Percentiles rank a stretch among this genome's conserved stretches.
Evolutionary conservation across 2,113 vertebrate genomes (phyloP).

Genomic region (Brevimyrus niger): DNA sequence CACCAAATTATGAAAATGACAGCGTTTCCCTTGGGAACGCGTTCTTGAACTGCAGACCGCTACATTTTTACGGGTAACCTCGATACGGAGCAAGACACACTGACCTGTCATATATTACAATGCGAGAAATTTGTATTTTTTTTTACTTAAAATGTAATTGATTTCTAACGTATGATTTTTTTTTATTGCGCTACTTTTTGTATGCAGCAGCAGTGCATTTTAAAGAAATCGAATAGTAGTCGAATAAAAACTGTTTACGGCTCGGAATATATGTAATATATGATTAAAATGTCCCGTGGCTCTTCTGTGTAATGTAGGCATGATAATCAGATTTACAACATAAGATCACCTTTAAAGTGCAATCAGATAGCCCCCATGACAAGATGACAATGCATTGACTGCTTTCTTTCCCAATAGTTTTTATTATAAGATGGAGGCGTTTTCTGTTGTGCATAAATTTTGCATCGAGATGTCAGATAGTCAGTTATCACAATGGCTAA

Average conservation of each 20-base stretch:
- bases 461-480: not conserved
- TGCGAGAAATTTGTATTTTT: too few species aligned
- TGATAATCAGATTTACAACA: conserved; percentile 21
- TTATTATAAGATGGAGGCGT: not conserved
- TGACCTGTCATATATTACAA: not conserved
- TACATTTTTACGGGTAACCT: not conserved
- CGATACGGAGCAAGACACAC: not conserved
- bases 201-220: not conserved
- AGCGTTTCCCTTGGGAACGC: too few species aligned
- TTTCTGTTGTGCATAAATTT: not conserved
- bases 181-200: not conserved
- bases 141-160: not conserved
- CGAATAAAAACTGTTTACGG: not conserved
- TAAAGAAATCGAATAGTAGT: not conserved
- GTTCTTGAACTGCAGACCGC: too few species aligned
- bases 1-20: too few species aligned
- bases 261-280: not conserved
- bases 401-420: not conserved
- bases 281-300: not conserved
- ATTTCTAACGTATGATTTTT: not conserved
- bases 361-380: not conserved
- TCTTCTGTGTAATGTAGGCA: conserved; percentile 36
- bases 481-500: not conserved
- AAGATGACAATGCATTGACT: not conserved
- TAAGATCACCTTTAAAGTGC: not conserved